Conservation (phyloP, 2,113 vertebrate species). For the Indicator maculatus region DNA sequence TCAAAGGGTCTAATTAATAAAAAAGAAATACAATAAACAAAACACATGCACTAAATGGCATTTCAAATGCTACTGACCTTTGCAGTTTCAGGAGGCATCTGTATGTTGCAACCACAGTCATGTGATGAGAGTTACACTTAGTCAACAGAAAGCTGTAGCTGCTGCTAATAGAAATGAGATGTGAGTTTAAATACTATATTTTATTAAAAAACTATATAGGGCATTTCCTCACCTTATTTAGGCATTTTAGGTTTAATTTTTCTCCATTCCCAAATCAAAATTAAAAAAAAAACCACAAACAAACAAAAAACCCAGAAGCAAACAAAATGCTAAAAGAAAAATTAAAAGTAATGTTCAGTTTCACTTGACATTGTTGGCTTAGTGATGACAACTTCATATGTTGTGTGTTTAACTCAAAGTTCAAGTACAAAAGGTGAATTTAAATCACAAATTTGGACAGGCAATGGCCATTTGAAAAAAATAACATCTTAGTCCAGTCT, state of each 20-base stretch:
- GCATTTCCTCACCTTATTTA: not conserved
- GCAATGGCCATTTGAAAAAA: not conserved
- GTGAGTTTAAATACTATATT: not conserved
- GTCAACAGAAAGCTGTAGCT: not conserved
- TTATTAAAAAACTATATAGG: accelerated
- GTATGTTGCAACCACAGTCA: not conserved
- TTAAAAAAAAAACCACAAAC: no score
- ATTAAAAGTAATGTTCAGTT: not conserved
- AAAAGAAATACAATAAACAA: conserved; percentile 9
- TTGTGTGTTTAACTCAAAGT: not conserved
- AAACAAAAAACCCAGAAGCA: not conserved
- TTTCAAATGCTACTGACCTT: conserved; percentile 32
- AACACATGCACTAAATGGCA: not conserved
- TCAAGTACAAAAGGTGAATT: not conserved
- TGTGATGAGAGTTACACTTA: not conserved
- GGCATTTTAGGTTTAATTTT: not conserved
- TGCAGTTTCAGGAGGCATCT: not conserved
- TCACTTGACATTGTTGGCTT: not conserved
- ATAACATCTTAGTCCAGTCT: not conserved
- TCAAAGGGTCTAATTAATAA: conserved; percentile 37
- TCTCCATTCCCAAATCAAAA: not conserved
- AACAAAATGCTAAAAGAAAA: not conserved
- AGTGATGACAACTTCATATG: not conserved
- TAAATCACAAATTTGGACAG: not conserved
- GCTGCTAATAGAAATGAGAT: not conserved